A percentile compares a stretch with the other conserved stretches of the same genome.
Evolutionary conservation across 2,888 invertebrate species (phyloP).

Genomic region (Pterostichus niger): DNA sequence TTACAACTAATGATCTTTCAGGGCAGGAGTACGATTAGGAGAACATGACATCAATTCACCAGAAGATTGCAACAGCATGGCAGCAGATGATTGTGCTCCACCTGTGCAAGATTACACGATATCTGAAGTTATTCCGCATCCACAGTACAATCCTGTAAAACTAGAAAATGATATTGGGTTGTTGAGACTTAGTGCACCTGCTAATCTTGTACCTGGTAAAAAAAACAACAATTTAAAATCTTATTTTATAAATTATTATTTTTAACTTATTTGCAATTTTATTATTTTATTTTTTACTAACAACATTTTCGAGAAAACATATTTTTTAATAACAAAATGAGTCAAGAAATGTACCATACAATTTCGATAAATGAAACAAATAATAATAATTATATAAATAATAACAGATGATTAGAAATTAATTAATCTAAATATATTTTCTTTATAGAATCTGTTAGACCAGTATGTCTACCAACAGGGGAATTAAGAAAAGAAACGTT

Average conservation of each 20-base stretch:
- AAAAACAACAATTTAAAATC: not conserved
- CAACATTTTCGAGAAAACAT: too few species aligned
- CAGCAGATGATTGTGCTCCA: conserved; percentile 75
- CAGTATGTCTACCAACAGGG: conserved; percentile 78
- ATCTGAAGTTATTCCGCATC: conserved; percentile 78
- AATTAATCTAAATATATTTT: conserved; percentile 23
- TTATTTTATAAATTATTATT: too few species aligned
- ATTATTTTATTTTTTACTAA: too few species aligned
- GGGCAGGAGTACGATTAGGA: conserved; percentile 82
- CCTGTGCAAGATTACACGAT: conserved; percentile 79
- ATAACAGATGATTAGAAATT: too few species aligned
- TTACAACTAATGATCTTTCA: conserved; percentile 71
- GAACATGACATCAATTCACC: conserved; percentile 79
- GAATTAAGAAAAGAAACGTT: conserved; percentile 73
- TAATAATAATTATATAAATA: too few species aligned
- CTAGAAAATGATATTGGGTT: conserved; percentile 81
- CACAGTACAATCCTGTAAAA: conserved; percentile 77
- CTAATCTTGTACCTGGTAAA: not conserved
- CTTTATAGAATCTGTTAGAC: conserved; percentile 75
- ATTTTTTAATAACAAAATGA: too few species aligned
- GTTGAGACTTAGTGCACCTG: conserved; percentile 23
- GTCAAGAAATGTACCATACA: too few species aligned
- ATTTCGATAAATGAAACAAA: too few species aligned
- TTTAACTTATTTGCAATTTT: too few species aligned
- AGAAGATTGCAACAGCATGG: conserved; percentile 75